A percentile compares a stretch with the other conserved stretches of the same genome.
Conservation (phyloP, 2,113 vertebrate species). For the Rallus limicola region DNA sequence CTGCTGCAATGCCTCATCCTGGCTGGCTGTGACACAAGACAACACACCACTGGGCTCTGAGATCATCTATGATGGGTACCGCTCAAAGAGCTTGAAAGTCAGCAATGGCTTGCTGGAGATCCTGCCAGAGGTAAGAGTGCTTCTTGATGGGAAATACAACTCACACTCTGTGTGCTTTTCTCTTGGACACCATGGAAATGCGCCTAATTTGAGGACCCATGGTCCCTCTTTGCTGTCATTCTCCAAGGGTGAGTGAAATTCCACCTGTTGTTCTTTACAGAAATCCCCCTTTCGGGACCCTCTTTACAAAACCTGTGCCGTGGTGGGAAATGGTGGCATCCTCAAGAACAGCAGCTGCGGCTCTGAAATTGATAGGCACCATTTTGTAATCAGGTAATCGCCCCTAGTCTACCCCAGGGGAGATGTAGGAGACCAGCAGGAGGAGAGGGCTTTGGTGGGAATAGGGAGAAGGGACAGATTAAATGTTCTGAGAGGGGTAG, state of each 20-base stretch:
- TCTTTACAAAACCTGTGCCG: neutral
- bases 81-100: neutral
- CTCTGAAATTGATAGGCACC: neutral
- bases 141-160: neutral
- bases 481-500: neutral
- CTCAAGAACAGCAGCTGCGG: neutral
- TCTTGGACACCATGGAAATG: too few relatives aligned
- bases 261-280: neutral
- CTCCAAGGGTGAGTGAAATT: neutral
- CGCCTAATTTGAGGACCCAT: neutral
- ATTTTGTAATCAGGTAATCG: neutral
- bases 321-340: constrained; percentile 11
- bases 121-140: neutral
- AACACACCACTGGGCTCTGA: neutral
- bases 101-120: neutral
- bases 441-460: neutral
- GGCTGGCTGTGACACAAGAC: neutral
- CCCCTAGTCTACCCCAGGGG: neutral
- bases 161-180: neutral
- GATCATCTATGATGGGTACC: neutral
- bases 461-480: neutral
- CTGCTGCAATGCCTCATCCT: neutral
- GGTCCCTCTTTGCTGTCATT: neutral
- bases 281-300: neutral
- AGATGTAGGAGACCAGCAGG: neutral